phyloP scores from a whole-genome alignment of 2,113 vertebrate species.

The Empidonax traillii region DNA sequence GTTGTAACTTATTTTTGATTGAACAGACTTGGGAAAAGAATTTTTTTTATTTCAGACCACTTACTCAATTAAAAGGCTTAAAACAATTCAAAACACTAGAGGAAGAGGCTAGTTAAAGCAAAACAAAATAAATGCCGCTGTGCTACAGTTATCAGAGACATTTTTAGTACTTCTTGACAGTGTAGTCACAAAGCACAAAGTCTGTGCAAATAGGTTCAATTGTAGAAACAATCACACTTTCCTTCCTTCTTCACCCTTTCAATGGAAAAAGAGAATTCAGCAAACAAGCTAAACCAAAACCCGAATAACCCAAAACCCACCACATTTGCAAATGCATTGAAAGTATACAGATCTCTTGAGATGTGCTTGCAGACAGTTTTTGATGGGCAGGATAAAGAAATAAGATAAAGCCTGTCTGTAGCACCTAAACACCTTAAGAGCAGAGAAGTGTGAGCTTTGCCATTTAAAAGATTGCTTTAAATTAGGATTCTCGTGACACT shows the following conservation, averaged over 20 bases:
- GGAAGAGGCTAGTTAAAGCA: background rate
- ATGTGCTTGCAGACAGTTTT: background rate
- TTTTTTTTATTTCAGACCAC: background rate
- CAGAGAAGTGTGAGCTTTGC: background rate
- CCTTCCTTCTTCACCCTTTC: background rate
- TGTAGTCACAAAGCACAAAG: background rate
- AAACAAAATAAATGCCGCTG: background rate
- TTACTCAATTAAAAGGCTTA: background rate
- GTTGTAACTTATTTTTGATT: background rate
- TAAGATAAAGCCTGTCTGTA: background rate
- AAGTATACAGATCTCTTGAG: background rate
- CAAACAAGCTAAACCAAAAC: background rate
- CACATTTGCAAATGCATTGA: background rate
- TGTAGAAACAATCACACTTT: background rate
- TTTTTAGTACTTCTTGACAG: background rate
- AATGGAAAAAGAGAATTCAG: background rate
- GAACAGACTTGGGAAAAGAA: background rate
- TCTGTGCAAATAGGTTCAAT: background rate
- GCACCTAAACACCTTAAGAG: background rate
- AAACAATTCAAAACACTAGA: background rate
- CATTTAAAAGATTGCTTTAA: background rate
- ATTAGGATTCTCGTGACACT: background rate
- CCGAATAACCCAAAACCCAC: accelerated
- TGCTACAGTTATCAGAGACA: background rate
- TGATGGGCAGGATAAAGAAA: background rate